phyloP scores from a whole-genome alignment of 2,113 vertebrate genomes.

The Lanius collurio region DNA sequence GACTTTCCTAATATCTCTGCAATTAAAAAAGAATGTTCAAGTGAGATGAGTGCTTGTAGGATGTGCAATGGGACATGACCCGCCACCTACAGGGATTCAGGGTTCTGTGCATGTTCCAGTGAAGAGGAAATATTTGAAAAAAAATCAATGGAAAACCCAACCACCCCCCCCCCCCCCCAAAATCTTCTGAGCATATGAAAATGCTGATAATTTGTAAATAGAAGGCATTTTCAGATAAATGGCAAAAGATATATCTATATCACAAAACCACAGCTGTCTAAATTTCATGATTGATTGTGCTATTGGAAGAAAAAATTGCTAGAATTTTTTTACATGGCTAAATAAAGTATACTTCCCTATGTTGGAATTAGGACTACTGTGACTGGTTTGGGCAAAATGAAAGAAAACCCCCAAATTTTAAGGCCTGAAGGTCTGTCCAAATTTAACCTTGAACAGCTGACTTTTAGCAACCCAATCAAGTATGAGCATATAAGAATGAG shows the following conservation, averaged over 20 bases:
- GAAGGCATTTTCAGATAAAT: background rate
- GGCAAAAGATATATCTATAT: background rate
- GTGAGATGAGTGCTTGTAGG: background rate
- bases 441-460: background rate
- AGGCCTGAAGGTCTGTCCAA: background rate
- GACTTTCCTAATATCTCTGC: background rate
- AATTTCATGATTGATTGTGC: background rate
- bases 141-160: background rate
- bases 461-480: background rate
- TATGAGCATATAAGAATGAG: background rate
- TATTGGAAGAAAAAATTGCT: background rate
- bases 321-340: background rate
- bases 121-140: background rate
- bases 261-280: background rate
- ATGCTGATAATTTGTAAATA: background rate
- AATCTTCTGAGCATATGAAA: background rate
- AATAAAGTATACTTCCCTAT: background rate
- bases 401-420: background rate
- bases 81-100: background rate
- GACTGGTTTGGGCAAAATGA: background rate
- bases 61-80: accelerated
- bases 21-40: background rate
- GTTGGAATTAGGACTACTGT: background rate
- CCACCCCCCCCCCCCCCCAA: too few relatives aligned
- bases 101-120: background rate